phyloP scores from a whole-genome alignment of 2,888 invertebrate species.

The Baccha elongata region DNA sequence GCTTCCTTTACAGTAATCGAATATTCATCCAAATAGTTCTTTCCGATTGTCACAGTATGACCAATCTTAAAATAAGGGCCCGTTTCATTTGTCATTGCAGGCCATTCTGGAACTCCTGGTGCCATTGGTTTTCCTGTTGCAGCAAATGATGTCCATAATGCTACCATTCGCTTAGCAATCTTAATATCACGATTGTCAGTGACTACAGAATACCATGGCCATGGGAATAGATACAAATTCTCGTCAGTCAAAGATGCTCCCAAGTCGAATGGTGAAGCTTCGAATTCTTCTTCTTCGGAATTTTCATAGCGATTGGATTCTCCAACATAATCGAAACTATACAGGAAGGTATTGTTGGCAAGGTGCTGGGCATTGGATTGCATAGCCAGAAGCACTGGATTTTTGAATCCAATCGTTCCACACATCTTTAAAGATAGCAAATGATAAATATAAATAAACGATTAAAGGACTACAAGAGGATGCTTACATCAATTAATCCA shows the following conservation, averaged over 20 bases:
- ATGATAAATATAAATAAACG: not conserved
- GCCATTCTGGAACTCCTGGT: conserved; percentile 78
- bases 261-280: conserved; percentile 82
- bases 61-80: conserved; percentile 81
- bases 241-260: conserved; percentile 85
- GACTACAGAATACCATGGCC: conserved; percentile 78
- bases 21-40: conserved; percentile 80
- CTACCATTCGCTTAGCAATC: conserved; percentile 83
- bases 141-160: conserved; percentile 81
- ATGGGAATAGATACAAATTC: conserved; percentile 84
- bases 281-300: conserved; percentile 78
- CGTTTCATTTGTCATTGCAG: conserved; percentile 78
- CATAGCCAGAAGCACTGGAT: conserved; percentile 81
- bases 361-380: conserved; percentile 81
- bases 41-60: conserved; percentile 76
- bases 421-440: conserved; percentile 1
- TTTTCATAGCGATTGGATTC: conserved; percentile 80
- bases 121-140: conserved; percentile 78
- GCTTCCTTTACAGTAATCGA: conserved; percentile 78
- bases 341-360: conserved; percentile 82
- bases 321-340: conserved; percentile 83
- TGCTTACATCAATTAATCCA: conserved; percentile 83
- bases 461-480: not conserved
- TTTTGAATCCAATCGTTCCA: conserved; percentile 82
- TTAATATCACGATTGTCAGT: conserved; percentile 80